A percentile compares a stretch with the other conserved stretches of the same genome.
These are phyloP conservation scores for Acrobasis repandana DNA, from an alignment of 2,888 invertebrate genomes.

Conservation along the genomic window DNA sequence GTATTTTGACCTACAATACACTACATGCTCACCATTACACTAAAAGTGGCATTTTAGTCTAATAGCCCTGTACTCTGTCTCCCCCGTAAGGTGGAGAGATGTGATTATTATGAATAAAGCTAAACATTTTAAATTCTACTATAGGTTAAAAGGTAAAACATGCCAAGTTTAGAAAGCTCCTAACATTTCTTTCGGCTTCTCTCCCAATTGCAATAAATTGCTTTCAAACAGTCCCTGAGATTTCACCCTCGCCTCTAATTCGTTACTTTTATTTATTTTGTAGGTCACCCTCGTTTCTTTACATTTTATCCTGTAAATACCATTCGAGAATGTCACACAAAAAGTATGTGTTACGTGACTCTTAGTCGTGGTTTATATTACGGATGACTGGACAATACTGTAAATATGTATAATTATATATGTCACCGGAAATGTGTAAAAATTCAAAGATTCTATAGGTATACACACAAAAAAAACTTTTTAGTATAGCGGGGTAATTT, in stretches of 20 bases:
- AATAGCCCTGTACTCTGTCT: too few species aligned
- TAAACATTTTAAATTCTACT: neutral
- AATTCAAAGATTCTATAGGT: too few species aligned
- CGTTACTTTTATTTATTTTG: slow-evolving; percentile 17
- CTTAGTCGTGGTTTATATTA: neutral
- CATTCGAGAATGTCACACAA: neutral
- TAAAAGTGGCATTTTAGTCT: too few species aligned
- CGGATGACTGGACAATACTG: neutral
- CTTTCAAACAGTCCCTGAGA: slow-evolving; percentile 7
- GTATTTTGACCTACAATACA: too few species aligned
- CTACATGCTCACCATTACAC: too few species aligned
- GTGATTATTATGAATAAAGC: too few species aligned
- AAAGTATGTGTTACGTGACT: neutral
- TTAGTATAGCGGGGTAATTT: too few species aligned
- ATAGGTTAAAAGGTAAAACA: neutral
- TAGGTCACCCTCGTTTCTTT: slow-evolving; percentile 10
- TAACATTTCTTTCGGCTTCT: slow-evolving; percentile 5
- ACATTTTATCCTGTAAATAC: slow-evolving; percentile 10
- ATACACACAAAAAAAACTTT: too few species aligned
- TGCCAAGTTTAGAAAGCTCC: neutral
- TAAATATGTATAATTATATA: too few species aligned
- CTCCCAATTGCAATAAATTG: slow-evolving; percentile 19
- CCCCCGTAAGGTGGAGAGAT: too few species aligned
- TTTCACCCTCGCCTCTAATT: slow-evolving; percentile 11
- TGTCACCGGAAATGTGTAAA: too few species aligned